Evolutionary conservation across 2,888 invertebrate genomes (phyloP).

Genomic region (Cataglyphis altisquamis): DNA sequence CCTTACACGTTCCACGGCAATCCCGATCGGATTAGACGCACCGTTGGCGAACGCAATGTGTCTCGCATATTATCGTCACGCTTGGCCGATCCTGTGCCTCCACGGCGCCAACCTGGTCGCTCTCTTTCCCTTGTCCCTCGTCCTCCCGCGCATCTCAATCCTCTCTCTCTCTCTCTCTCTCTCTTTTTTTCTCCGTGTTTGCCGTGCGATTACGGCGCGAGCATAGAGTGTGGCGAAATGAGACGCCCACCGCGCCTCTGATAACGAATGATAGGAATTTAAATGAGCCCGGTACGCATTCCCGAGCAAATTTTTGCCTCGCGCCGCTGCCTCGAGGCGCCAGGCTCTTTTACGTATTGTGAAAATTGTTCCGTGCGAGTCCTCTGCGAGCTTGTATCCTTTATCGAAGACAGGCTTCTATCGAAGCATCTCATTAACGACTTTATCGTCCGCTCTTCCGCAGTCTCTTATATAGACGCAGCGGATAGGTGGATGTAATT

Average conservation of each 20-base stretch:
- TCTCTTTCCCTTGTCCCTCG: constrained; percentile 38
- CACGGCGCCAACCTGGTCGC: constrained; percentile 74
- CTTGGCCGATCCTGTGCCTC: constrained; percentile 77
- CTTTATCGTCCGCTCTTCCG: constrained; percentile 51
- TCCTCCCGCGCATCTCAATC: constrained; percentile 40
- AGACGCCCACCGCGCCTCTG: constrained; percentile 29
- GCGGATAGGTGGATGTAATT: constrained; percentile 20
- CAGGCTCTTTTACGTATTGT: constrained; percentile 28
- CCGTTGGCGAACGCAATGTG: constrained; percentile 81
- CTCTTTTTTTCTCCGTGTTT: not conserved
- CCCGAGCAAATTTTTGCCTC: constrained; percentile 31
- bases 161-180: not conserved
- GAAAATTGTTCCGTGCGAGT: constrained; percentile 50
- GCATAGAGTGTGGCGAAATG: constrained; percentile 27
- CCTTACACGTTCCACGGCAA: constrained; percentile 70
- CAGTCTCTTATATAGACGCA: not conserved
- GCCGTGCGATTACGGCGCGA: constrained; percentile 56
- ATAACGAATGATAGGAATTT: constrained; percentile 65
- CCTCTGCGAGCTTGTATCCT: constrained; percentile 11
- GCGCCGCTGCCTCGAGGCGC: constrained; percentile 23
- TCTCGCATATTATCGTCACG: constrained; percentile 84
- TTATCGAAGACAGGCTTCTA: not conserved
- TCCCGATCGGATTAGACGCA: constrained; percentile 78
- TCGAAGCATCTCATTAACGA: constrained; percentile 44
- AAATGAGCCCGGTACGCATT: constrained; percentile 51